Conservation (phyloP, 2,888 invertebrate species). For the Eulithis testata region DNA sequence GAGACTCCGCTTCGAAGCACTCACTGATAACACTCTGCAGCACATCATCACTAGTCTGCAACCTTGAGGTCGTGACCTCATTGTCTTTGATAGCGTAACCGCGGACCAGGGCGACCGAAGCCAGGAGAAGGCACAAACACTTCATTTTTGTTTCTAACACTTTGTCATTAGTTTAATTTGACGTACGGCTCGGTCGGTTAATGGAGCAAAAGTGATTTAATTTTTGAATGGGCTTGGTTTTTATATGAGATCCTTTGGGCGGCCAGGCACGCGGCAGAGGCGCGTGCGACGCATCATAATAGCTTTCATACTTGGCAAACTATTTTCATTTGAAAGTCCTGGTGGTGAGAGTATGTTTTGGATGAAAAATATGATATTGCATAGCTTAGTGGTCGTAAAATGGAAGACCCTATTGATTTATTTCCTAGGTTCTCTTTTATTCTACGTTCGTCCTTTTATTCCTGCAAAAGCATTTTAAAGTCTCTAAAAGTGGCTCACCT, state of each 20-base stretch:
- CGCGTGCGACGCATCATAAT: constrained; percentile 70
- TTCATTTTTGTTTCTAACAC: constrained; percentile 73
- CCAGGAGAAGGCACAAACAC: constrained; percentile 82
- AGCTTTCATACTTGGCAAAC: constrained; percentile 74
- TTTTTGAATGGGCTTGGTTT: constrained; percentile 87
- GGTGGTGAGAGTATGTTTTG: constrained; percentile 74
- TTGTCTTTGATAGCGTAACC: constrained; percentile 83
- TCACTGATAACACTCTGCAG: constrained; percentile 89
- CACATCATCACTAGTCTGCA: constrained; percentile 87
- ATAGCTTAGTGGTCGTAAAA: background rate
- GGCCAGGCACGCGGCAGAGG: constrained; percentile 75
- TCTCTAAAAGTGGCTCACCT: too few relatives aligned
- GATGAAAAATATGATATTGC: constrained; percentile 45
- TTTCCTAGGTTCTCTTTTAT: too few relatives aligned
- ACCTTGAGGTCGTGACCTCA: constrained; percentile 82
- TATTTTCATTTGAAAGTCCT: constrained; percentile 83
- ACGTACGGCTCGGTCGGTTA: constrained; percentile 76
- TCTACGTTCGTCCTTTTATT: too few relatives aligned
- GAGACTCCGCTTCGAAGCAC: constrained; percentile 88
- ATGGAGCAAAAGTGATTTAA: constrained; percentile 84
- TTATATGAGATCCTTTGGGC: constrained; percentile 86
- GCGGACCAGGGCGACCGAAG: constrained; percentile 77
- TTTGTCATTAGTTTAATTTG: constrained; percentile 80
- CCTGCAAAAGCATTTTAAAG: too few relatives aligned
- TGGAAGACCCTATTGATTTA: background rate